These are phyloP conservation scores for Strix uralensis DNA, from an alignment of 2,113 vertebrate genomes.

Conservation along the genomic window DNA sequence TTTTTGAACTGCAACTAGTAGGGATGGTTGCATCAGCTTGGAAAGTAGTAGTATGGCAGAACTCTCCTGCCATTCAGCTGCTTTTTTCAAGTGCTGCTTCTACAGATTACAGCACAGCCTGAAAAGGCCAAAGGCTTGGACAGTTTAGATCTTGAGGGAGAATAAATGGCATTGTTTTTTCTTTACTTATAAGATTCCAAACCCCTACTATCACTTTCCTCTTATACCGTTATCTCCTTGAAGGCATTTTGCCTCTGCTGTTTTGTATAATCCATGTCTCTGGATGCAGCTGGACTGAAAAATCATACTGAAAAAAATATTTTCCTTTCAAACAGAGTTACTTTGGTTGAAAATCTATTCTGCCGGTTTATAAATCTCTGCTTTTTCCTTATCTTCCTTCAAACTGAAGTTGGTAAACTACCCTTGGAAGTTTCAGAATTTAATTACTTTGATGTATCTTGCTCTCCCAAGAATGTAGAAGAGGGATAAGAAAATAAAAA, in stretches of 20 bases:
- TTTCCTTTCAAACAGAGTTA: background rate
- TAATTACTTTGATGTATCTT: background rate
- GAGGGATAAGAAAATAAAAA: background rate
- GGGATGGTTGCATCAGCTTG: background rate
- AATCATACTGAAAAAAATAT: background rate
- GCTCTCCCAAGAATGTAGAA: background rate
- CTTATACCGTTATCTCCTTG: background rate
- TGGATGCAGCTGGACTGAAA: background rate
- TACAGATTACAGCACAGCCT: background rate
- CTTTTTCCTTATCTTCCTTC: background rate
- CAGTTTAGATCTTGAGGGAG: background rate
- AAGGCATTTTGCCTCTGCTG: background rate
- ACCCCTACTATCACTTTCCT: background rate
- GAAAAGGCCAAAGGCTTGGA: background rate
- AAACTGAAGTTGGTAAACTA: background rate
- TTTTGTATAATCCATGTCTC: background rate
- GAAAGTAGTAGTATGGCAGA: background rate
- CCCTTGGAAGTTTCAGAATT: background rate
- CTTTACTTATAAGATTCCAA: background rate
- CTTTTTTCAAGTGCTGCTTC: background rate
- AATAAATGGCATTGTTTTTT: background rate
- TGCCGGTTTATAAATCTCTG: background rate
- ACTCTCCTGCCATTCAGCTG: background rate
- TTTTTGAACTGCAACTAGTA: background rate
- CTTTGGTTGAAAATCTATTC: background rate